Evolutionary conservation across 2,797 vertebrate genomes (phyloP), one percentile per base, ranked within the genome.

Genomic region (Crypturellus tataupa): DNA sequence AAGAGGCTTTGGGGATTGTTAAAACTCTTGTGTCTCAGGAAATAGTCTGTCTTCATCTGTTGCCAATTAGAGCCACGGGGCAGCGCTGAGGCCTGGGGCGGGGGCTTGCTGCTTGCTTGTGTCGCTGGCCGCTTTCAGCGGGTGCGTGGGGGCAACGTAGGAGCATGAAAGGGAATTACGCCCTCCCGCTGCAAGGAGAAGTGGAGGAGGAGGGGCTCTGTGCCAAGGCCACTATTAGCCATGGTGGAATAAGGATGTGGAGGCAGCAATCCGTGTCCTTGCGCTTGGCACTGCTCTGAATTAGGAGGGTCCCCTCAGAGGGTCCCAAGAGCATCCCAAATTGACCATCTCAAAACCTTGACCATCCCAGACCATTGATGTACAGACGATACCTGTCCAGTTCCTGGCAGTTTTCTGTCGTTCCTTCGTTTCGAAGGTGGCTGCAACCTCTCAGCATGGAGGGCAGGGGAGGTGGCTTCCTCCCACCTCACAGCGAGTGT

Each of bases 1-100:
- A 96, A 97, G 96, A 97, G 87, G 94, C 91, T 96, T 96, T 96
- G 93, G 70, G 87, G 93, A 90, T 97, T 96, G 89, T 93, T 92
- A 89, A 94, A 96, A 93, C 91, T 72, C 94, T 86, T 62, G 85
- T 91, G 70, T 94, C 93, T 93, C 64, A 12, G 96, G 93, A 94
- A 96, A 76, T 29, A 90, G 80, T 75, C 91, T 90, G 80, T 83
- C 82, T 90, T 90, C 85, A 90, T 95, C 91, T 90, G 93, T 73
- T 95, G 94, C 89, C 70, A 86, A 9, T 92, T 92, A 95, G 80
- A 94, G 81, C 63, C 70, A 68, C 0, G 25, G 79, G 63, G 72
- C 44, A 87, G 42, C 2, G 0, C 0, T 0, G 72, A 39, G 63
- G 60, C 20, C 73, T 7, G 2, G 62, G 51, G n/a, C 40, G 62